Conservation (phyloP, 2,113 vertebrate genomes). For the Rhea pennata region DNA sequence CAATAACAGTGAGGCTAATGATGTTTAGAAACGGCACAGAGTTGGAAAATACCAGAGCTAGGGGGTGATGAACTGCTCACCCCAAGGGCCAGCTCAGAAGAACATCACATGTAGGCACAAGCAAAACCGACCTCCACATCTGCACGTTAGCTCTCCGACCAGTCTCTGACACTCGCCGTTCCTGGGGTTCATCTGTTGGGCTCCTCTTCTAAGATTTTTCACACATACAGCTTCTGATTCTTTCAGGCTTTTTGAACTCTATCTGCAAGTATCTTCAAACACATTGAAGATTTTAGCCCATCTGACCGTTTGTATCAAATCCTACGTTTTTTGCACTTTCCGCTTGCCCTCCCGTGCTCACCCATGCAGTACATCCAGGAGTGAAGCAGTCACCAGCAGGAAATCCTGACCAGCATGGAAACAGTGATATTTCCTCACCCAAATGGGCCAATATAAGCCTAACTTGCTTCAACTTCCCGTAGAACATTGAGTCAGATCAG, state of each 20-base stretch:
- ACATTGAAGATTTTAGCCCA: not conserved
- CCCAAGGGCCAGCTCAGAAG: not conserved
- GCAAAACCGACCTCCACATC: not conserved
- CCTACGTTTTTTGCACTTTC: not conserved
- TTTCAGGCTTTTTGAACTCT: not conserved
- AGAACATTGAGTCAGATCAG: not conserved
- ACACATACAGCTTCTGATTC: not conserved
- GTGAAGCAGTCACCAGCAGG: not conserved
- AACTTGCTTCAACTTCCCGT: not conserved
- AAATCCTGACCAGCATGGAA: not conserved
- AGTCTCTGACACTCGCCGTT: not conserved
- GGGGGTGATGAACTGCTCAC: not conserved
- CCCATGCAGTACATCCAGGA: not conserved
- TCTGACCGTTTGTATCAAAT: not conserved
- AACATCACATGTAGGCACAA: not conserved
- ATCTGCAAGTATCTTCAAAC: not conserved
- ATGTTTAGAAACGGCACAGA: not conserved
- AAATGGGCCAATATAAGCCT: not conserved
- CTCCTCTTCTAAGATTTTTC: not conserved
- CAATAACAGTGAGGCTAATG: not conserved
- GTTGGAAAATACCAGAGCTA: not conserved
- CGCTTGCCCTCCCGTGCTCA: not conserved
- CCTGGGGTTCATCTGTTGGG: not conserved
- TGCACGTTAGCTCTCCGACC: not conserved
- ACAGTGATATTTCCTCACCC: not conserved